Base-by-base conservation (phyloP, 2,113 vertebrate species). In the Bubo scandiacus region DNA sequence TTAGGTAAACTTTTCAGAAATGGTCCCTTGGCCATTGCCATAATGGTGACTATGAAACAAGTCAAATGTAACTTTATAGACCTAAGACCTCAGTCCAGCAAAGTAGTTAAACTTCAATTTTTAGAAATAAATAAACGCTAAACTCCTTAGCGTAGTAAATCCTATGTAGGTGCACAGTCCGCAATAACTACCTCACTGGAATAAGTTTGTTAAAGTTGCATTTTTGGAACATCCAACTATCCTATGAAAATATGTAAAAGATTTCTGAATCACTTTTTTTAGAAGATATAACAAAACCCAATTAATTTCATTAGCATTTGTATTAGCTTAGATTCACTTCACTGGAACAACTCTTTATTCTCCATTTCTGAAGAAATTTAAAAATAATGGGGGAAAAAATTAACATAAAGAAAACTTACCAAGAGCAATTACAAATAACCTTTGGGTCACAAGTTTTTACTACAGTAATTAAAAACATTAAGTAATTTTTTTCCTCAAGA, bases 321-420 rank as follows among this genome's bases (percentile, higher is more conserved):
- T 67, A 85, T 93, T 93, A 73, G 40, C 27, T 83, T 77, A 65
- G 74, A 86, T 93, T 80, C 71, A 81, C 75, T 81, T 92, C 67
- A 80, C 18, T 81, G 55, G 11, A 87, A 70, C 12, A 87, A 81
- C 25, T 12, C 10, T 85, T 73, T 63, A 11, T 67, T 82, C 43
- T 75, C 15, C 5, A 65, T 58, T 94, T 90, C 82, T 6, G 7
- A 72, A 91, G 51, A 84, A 61, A 84, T 12, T 47, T 29, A 18
- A 68, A 73, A 93, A 34, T 49, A 86, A 81, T 58, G 15, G 8
- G 20, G 30, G 9, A 2, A 10, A 12, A 71, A 90, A 20, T 7
- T 30, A 52, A 83, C 65, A 27, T 11, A 83, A 95, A 38, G 25
- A 54, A 90, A 94, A 92, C 13, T 54, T 86, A 66, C 25, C 22